These are phyloP conservation scores for Calycopis cecrops DNA, from an alignment of 1,140 invertebrate species.

Conservation along the genomic window DNA sequence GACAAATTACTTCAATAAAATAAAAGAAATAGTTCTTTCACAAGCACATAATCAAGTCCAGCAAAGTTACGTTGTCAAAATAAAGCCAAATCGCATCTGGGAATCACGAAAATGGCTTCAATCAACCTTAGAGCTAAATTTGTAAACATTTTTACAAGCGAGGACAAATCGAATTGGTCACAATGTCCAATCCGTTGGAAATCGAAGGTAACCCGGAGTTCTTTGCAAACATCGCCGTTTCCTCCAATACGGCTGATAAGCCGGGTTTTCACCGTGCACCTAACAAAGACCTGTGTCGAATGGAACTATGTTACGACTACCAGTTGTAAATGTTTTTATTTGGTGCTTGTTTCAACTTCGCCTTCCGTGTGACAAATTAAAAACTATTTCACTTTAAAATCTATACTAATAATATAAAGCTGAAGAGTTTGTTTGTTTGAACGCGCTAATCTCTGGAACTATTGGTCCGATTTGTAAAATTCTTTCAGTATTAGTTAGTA, in stretches of 20 bases:
- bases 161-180: conserved; percentile 7
- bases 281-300: neutral
- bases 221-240: conserved; percentile 2
- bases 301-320: neutral
- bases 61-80: too few species aligned
- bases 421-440: too few species aligned
- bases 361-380: too few species aligned
- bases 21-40: too few species aligned
- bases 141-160: neutral
- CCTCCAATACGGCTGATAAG: neutral
- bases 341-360: neutral
- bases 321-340: conserved; percentile 1
- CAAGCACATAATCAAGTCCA: too few species aligned
- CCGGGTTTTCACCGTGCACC: neutral
- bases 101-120: neutral
- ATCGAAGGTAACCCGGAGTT: conserved; percentile 3
- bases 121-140: neutral
- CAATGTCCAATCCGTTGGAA: conserved; percentile 1
- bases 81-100: neutral
- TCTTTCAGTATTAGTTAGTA: too few species aligned
- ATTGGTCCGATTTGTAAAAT: too few species aligned
- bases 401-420: too few species aligned
- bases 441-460: too few species aligned
- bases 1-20: too few species aligned
- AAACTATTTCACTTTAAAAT: too few species aligned